Conservation (phyloP, 2,797 vertebrate genomes). For the Margarornis squamiger region DNA sequence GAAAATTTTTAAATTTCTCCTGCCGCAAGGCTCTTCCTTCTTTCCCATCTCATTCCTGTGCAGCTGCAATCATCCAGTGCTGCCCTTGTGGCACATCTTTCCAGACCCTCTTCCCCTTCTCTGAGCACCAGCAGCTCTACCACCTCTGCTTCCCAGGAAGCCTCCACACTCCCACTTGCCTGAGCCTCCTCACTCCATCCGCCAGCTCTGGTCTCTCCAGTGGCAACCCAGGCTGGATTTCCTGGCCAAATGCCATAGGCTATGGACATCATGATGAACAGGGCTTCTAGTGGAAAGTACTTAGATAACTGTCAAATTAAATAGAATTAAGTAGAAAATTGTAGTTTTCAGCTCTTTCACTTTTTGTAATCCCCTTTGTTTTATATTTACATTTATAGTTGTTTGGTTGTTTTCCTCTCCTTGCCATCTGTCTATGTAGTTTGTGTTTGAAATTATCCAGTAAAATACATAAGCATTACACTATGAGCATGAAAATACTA, state of each 20-base stretch:
- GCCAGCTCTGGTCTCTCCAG: background rate
- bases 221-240: background rate
- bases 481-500: background rate
- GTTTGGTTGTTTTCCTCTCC: background rate
- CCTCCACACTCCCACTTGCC: background rate
- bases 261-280: background rate
- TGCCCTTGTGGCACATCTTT: background rate
- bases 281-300: background rate
- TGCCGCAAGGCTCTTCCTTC: background rate
- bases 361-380: background rate
- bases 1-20: background rate
- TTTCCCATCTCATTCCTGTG: background rate
- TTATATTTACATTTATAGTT: background rate
- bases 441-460: background rate
- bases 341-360: background rate
- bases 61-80: background rate
- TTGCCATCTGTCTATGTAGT: background rate
- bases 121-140: background rate
- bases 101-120: background rate
- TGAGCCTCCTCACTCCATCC: accelerated
- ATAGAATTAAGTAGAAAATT: background rate
- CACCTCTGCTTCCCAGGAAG: background rate
- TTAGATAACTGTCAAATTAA: background rate
- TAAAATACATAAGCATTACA: background rate
- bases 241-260: background rate